Base-by-base conservation (phyloP, 1,140 invertebrate genomes). In the Wiebesia pumilae region DNA sequence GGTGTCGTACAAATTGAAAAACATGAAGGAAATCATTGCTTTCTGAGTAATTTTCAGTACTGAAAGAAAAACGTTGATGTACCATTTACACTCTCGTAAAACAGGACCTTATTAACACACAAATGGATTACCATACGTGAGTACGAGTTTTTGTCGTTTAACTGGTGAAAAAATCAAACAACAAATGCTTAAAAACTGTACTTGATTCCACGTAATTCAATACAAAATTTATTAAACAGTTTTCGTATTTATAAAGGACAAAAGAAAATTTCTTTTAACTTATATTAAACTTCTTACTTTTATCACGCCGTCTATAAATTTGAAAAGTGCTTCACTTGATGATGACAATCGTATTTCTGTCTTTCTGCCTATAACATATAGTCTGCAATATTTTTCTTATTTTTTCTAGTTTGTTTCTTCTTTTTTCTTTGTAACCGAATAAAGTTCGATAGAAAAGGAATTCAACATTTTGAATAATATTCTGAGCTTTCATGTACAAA, bases 121-220 rank as follows among this genome's bases (percentile, higher is more conserved):
- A 67, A 30, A 84, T 84, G 83, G 75, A 84, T 47, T 67, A 51
- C 38, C 58, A 84, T 40, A 79, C 75, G 75, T 84, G 75, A 79
- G 83, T 84, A 84, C 38, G 14, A 51, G 21, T 24, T 19, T 47
- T n/a, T 78, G 1, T 51, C 0, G n/a, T 47, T 78, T 51, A 16
- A 78, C 38, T 10, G 21, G 43, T 6, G 2, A 27, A 75, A 43
- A 75, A 40, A 40, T 24, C 7, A 24, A 43, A 27, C 27, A 43
- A 35, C 0, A 75, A 43, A 27, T 43, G 14, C 14, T 38, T 43
- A 38, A 0, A 43, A 43, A 6, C 1, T 33, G 19, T 33, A 7
- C 24, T 30, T 30, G 30, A 14, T 33, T 12, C 1, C 19, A 43
- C 30, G 16, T 24, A 4, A 43, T 43, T 75, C 24, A 35, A 40